phyloP scores from a whole-genome alignment of 2,888 invertebrate species.

The Drosophila rellima region DNA sequence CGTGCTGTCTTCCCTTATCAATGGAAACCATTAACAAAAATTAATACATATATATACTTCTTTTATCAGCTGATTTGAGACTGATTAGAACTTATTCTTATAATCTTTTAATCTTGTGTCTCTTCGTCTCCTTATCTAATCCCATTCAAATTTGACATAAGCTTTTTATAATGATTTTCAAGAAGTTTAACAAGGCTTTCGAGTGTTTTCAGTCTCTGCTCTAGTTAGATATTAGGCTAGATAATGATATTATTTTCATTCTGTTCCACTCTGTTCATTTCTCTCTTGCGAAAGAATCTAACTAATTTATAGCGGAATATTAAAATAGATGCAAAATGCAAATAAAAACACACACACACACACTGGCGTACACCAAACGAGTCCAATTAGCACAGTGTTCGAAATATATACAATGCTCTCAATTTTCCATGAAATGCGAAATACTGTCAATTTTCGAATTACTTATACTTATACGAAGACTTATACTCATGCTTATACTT shows the following conservation, averaged over 20 bases:
- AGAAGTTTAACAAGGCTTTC: not conserved
- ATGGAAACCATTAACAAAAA: not conserved
- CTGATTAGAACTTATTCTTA: constrained; percentile 4
- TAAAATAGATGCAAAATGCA: constrained; percentile 45
- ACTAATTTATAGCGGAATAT: constrained; percentile 36
- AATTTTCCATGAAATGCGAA: constrained; percentile 4
- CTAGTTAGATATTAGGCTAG: not conserved
- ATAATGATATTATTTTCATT: not conserved
- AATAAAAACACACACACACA: constrained; percentile 15
- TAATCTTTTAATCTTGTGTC: constrained; percentile 3
- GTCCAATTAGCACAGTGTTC: constrained; percentile 13
- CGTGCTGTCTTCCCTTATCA: constrained; percentile 20
- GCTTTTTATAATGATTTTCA: not conserved
- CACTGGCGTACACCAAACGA: not conserved
- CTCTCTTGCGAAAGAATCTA: not conserved
- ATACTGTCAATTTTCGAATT: constrained; percentile 26
- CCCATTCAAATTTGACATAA: not conserved
- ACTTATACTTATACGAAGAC: constrained; percentile 1
- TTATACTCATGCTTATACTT: not conserved
- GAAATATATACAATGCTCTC: constrained; percentile 26
- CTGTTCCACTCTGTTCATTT: not conserved
- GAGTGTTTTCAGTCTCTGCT: not conserved
- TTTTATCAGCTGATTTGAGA: constrained; percentile 20
- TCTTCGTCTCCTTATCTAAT: constrained; percentile 15
- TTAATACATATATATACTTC: not conserved